Base-by-base conservation (phyloP, 2,888 invertebrate species). In the Phasia obesa region DNA sequence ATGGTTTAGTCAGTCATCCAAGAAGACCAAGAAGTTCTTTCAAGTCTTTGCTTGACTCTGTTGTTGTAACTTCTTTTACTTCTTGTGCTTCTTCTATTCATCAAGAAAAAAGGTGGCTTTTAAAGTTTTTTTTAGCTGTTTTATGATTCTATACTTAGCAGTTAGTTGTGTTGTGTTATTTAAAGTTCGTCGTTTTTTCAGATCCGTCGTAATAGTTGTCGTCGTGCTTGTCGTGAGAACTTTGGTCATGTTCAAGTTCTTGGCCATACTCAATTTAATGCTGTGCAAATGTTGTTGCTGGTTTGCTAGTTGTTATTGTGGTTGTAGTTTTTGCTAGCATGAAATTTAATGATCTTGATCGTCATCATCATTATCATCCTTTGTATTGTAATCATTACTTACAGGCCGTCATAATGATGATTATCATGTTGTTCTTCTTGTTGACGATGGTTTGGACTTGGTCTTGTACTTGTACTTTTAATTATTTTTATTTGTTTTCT, bases 171-270 rank as follows among this genome's bases (percentile, higher is more conserved):
- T 44, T 57, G 55, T 42, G 23, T 42, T 42, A n/a, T 11, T 47
- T 17, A 44, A 47, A 49, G 51, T 35, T 47, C 42, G 38, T 75
- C 47, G 49, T 67, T 76, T 64, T 38, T 21, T 47, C 47, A 21
- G 35, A 51, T 17, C 23, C 53, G 25, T 79, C 64, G 53, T 57
- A 53, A 53, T 67, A 47, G 19, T 53, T 44, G 23, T 70, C 25
- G 49, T 71, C 73, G 81, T 78, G 75, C 69, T 78, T 70, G 84
- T 85, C 84, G 84, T 86, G 82, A 84, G 84, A 85, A 84, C 84
- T 86, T 86, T 85, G 84, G 86, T 78, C 85, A 84, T 84, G 85
- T 86, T 86, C 85, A 86, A 86, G 86, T 86, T 86, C 86, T 85
- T 86, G 86, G 86, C 83, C 85, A 85, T 80, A 80, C 80, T 84